phyloP scores from a whole-genome alignment of 2,797 vertebrate genomes.

The Anisognathus igniventris region DNA sequence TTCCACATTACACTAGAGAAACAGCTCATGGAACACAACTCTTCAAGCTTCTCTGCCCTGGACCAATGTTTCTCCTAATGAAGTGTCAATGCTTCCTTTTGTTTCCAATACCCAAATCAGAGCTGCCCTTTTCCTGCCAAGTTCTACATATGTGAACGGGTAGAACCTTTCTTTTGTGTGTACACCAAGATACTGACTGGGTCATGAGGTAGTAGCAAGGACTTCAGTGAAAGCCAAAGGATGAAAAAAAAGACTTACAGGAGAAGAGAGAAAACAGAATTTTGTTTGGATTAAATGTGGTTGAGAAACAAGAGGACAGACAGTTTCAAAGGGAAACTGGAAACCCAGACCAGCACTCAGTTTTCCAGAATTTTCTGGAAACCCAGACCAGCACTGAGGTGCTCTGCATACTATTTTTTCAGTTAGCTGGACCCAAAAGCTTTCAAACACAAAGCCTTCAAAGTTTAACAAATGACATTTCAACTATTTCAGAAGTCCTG shows the following conservation, averaged over 20 bases:
- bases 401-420: neutral
- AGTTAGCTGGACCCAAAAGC: neutral
- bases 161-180: neutral
- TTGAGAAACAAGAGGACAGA: neutral
- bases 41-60: neutral
- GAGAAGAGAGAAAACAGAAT: neutral
- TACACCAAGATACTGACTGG: neutral
- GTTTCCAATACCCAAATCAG: neutral
- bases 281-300: neutral
- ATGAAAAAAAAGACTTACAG: neutral
- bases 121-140: neutral
- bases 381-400: neutral
- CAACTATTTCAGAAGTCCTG: neutral
- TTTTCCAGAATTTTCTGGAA: neutral
- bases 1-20: neutral
- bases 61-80: neutral
- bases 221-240: neutral
- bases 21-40: neutral
- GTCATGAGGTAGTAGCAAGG: accelerated
- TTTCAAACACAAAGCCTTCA: neutral
- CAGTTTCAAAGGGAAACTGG: neutral
- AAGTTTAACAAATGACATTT: neutral
- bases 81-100: neutral
- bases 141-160: neutral
- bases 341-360: neutral